These are phyloP conservation scores for Orthosia incerta DNA, from an alignment of 2,888 invertebrate genomes.

Conservation along the genomic window DNA sequence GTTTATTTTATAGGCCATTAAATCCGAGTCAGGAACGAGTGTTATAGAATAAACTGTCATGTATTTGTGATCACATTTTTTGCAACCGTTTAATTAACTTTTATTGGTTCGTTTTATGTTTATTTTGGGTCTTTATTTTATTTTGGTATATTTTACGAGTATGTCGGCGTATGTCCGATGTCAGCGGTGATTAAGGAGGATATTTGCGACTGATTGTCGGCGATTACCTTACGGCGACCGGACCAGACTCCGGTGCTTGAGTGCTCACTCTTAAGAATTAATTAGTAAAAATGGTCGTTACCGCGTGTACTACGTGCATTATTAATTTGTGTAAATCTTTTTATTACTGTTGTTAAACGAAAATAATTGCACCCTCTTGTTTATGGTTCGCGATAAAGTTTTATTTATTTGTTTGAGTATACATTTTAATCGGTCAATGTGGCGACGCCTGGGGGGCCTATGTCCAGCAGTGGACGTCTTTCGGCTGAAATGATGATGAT, in stretches of 20 bases:
- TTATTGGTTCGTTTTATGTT: constrained; percentile 30
- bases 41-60: constrained; percentile 28
- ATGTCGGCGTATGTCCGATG: constrained; percentile 9
- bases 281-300: constrained; percentile 28
- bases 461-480: no score
- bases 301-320: constrained; percentile 3
- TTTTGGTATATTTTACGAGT: constrained; percentile 8
- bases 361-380: constrained; percentile 21
- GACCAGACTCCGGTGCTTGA: background rate
- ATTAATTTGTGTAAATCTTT: constrained; percentile 21
- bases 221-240: background rate
- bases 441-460: no score
- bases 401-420: background rate
- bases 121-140: constrained; percentile 23
- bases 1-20: constrained; percentile 37
- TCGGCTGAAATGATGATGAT: no score
- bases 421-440: constrained; percentile 5
- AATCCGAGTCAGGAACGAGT: constrained; percentile 12
- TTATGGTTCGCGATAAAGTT: constrained; percentile 15
- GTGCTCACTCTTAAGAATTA: constrained; percentile 19
- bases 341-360: constrained; percentile 18
- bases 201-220: constrained; percentile 13
- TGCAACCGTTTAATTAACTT: constrained; percentile 39
- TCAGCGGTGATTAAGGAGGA: constrained; percentile 18
- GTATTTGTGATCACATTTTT: constrained; percentile 18